Base-by-base conservation (phyloP, 2,113 vertebrate genomes). In the Blennius ocellaris region DNA sequence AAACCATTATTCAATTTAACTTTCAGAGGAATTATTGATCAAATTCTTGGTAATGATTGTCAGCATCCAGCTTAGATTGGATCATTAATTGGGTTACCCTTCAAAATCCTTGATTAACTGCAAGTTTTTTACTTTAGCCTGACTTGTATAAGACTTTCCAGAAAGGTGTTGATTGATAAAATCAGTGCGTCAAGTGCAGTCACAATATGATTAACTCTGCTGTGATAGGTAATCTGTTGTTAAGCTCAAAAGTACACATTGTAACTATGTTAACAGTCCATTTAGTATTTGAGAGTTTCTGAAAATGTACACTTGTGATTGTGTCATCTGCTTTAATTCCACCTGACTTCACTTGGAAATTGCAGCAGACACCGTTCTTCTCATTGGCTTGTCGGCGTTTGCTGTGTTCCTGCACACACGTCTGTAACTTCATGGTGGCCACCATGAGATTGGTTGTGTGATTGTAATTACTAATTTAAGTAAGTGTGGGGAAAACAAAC, bases 391-490 rank as follows among this genome's bases (percentile, higher is more conserved):
- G 62, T 86, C 51, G 55, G 45, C 87, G 81, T 94, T 89, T 89
- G 85, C 70, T 79, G 68, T 15, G 55, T 85, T 69, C 69, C 84
- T 88, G 89, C 83, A 94, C 88, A 93, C 93, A 91, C 85, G 83
- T 77, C 76, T 88, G 50, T 79, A 58, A 75, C 82, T 89, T 93
- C 53, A 72, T 38, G 64, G 84, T 80, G 73, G 75, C 81, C 84
- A 63, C 49, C 70, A 87, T 72, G 89, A 94, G 89, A 92, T 91
- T 93, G 92, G 86, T 83, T 88, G 77, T 83, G 90, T 64, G 84
- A 88, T 80, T 91, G 84, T 92, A 92, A 93, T 93, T 92, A 90
- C 90, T 94, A 90, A 94, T 93, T 94, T 94, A 92, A 86, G 82
- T 83, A 87, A 93, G 89, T 90, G 91, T 57, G 43, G 84, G 48